Evolutionary conservation across 2,797 vertebrate species (phyloP).

Genomic region (Discoglossus pictus): DNA sequence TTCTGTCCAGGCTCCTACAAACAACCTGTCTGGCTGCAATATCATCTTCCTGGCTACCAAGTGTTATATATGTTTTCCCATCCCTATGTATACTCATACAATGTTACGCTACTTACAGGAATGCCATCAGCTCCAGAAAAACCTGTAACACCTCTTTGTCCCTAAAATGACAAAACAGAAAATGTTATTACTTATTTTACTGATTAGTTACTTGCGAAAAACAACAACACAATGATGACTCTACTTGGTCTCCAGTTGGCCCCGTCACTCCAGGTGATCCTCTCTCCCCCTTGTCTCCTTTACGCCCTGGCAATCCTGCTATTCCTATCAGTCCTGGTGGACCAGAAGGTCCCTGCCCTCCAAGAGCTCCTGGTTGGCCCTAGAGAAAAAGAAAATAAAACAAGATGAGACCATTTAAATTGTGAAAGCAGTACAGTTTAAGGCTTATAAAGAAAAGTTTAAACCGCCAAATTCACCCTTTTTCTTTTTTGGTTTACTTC

Average conservation of each 20-base stretch:
- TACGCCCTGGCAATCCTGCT: constrained; percentile 81
- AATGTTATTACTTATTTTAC: constrained; percentile 20
- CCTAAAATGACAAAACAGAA: constrained; percentile 65
- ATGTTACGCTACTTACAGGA: constrained; percentile 79
- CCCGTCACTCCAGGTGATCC: constrained; percentile 79
- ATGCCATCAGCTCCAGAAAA: constrained; percentile 88
- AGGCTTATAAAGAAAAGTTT: too few relatives aligned
- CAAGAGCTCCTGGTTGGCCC: constrained; percentile 85
- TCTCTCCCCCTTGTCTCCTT: constrained; percentile 86
- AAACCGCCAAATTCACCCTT: too few relatives aligned
- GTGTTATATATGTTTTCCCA: too few relatives aligned
- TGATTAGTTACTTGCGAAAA: neutral
- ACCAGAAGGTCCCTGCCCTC: constrained; percentile 79
- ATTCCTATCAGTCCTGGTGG: constrained; percentile 83
- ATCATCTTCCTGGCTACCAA: too few relatives aligned
- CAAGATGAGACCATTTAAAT: neutral
- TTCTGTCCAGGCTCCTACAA: too few relatives aligned
- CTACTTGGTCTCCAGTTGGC: constrained; percentile 87
- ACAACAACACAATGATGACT: neutral
- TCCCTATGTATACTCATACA: too few relatives aligned
- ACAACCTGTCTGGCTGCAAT: too few relatives aligned
- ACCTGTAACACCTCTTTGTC: constrained; percentile 87
- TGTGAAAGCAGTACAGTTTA: constrained; percentile 24
- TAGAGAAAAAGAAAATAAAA: constrained; percentile 60
- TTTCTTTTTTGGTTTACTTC: too few relatives aligned